A percentile compares a stretch with the other conserved stretches of the same genome.
These are phyloP conservation scores for Hippocampus zosterae DNA, from an alignment of 2,113 vertebrate species.

Conservation along the genomic window DNA sequence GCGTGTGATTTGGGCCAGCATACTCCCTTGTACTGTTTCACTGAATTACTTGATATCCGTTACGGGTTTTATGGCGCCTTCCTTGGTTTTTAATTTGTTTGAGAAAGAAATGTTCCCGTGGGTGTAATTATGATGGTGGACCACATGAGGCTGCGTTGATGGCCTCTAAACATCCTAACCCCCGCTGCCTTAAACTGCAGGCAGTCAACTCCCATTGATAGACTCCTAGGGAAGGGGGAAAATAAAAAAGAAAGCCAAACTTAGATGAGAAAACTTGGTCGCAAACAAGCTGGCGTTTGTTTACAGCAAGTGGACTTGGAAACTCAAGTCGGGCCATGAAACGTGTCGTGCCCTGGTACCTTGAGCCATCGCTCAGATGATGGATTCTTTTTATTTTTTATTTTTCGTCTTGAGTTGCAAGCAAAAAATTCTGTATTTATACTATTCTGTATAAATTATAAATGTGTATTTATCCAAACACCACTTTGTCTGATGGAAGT, in stretches of 20 bases:
- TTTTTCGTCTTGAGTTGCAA: too few species aligned
- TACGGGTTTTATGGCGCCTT: constrained; percentile 57
- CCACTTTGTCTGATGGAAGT: too few species aligned
- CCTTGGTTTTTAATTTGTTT: constrained; percentile 70
- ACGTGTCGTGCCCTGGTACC: neutral
- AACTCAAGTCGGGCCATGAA: constrained; percentile 19
- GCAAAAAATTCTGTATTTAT: neutral
- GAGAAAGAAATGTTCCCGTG: constrained; percentile 59
- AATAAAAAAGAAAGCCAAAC: constrained; percentile 6
- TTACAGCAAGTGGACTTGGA: constrained; percentile 13
- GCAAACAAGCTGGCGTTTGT: constrained; percentile 19
- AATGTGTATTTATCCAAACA: too few species aligned
- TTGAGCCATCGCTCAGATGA: too few species aligned
- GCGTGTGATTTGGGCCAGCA: constrained; percentile 39
- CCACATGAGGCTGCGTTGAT: constrained; percentile 55
- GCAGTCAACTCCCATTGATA: constrained; percentile 26
- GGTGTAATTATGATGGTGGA: constrained; percentile 66
- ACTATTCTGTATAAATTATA: too few species aligned
- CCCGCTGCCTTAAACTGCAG: constrained; percentile 31
- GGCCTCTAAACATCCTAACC: constrained; percentile 59
- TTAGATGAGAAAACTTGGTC: constrained; percentile 25
- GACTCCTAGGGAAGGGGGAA: neutral
- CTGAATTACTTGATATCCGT: constrained; percentile 56
- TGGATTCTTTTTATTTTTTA: too few species aligned
- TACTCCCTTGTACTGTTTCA: constrained; percentile 31